Conservation (phyloP, 2,113 vertebrate genomes). For the Tetrao urogallus region DNA sequence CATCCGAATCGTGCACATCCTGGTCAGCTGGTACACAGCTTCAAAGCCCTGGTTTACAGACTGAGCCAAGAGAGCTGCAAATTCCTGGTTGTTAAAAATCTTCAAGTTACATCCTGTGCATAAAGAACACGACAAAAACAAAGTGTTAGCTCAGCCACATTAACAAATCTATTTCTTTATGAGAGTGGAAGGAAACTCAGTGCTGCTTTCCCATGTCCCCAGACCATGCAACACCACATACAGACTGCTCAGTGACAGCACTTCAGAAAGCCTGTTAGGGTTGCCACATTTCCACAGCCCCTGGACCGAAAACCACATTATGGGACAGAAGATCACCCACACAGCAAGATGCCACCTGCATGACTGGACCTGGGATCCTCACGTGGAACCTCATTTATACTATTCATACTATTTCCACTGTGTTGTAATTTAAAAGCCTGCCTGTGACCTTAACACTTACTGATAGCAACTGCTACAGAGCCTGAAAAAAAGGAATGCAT, state of each 20-base stretch:
- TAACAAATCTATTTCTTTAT: neutral
- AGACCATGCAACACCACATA: rapidly evolving
- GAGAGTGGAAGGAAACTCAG: neutral
- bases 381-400: neutral
- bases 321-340: neutral
- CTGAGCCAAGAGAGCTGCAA: slow-evolving; percentile 94
- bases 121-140: neutral
- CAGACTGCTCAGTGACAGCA: neutral
- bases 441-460: neutral
- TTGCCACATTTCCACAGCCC: neutral
- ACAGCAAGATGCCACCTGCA: rapidly evolving
- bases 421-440: neutral
- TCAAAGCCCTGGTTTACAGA: slow-evolving; percentile 99
- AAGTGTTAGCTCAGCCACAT: rapidly evolving
- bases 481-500: neutral
- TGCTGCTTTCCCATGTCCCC: neutral
- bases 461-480: neutral
- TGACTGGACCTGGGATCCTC: neutral
- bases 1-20: slow-evolving; percentile 99
- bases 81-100: slow-evolving; percentile 99
- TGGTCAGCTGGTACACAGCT: slow-evolving; percentile 96
- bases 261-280: neutral
- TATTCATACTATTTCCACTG: no score
- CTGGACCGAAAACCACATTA: neutral
- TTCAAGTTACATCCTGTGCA: slow-evolving; percentile 94